Base-by-base conservation (phyloP, 2,113 vertebrate genomes). In the Sturnira hondurensis region DNA sequence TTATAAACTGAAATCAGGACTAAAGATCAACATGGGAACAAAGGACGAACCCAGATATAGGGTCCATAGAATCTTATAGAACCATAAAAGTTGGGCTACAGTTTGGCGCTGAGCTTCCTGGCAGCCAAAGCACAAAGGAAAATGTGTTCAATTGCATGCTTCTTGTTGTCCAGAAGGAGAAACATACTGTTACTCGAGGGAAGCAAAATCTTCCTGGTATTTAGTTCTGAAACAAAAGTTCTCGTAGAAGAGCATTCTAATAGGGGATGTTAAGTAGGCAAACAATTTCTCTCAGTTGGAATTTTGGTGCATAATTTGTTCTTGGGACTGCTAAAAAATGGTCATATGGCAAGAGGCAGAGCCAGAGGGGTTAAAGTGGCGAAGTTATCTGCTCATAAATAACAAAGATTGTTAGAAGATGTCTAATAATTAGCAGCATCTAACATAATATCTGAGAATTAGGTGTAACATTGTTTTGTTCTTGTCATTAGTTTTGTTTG, bases 51-150 rank as follows among this genome's bases (percentile, higher is more conserved):
- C 63, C 52, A 81, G 58, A 52, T 77, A 65, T 26, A 4, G 52
- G 24, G 31, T 10, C 3, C 9, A 74, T 2, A 73, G 28, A 7
- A 50, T 77, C 52, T 80, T 78, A 74, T 2, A 71, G 28, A 90
- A 3, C 20, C 58, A 74, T 77, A 58, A 68, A 96, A 90, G 13
- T 28, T 68, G 47, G 28, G 24, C 19, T 91, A 58, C n/a, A 19
- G 3, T 87, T 95, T 77, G 65, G 43, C 52, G 54, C 67, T 91
- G 85, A 90, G 47, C 47, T 91, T 91, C 77, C 71, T 78, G 58
- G 89, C 63, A 95, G 61, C 58, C 90, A 92, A 97, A 95, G 38
- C 20, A 85, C 43, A 96, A 87, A 96, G 77, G 43, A 89, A 96
- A 96, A 74, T 96, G 67, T 52, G 67, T 63, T 89, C 83, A 78